Evolutionary conservation across 2,113 vertebrate species (phyloP).

Genomic region (Thermophis baileyi): DNA sequence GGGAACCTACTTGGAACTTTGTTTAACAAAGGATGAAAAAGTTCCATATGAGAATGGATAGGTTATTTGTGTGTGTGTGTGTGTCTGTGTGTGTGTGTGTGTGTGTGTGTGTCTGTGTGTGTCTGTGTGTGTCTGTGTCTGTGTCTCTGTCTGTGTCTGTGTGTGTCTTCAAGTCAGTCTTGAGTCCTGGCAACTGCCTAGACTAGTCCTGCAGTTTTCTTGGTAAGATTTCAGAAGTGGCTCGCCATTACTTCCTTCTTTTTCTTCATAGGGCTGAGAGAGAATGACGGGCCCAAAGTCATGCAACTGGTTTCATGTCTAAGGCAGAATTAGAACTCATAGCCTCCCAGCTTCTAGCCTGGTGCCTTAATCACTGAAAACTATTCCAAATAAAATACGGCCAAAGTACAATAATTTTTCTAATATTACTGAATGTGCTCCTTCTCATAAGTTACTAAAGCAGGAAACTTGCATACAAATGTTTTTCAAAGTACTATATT

Average conservation of each 20-base stretch:
- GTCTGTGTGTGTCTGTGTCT: too few species aligned
- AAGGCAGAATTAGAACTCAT: not conserved
- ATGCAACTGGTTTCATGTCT: not conserved
- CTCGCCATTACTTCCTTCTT: too few species aligned
- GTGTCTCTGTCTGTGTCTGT: too few species aligned
- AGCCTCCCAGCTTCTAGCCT: not conserved
- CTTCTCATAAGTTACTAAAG: not conserved
- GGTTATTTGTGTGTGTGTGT: not conserved
- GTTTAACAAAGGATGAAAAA: not conserved
- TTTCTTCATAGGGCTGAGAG: not conserved
- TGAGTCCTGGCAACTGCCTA: not conserved
- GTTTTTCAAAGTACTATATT: not conserved
- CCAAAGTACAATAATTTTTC: not conserved
- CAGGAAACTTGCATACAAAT: constrained; percentile 5
- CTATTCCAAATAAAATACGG: not conserved
- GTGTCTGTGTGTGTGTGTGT: too few species aligned
- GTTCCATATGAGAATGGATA: not conserved
- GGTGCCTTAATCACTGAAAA: not conserved
- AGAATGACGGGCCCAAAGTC: not conserved
- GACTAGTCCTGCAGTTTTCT: not conserved
- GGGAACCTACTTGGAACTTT: not conserved
- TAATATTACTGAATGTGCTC: not conserved
- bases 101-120: too few species aligned
- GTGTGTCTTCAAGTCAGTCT: not conserved
- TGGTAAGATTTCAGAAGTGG: too few species aligned